These are phyloP conservation scores for Dipus sagitta DNA, from an alignment of 2,797 vertebrate species.

Conservation along the genomic window DNA sequence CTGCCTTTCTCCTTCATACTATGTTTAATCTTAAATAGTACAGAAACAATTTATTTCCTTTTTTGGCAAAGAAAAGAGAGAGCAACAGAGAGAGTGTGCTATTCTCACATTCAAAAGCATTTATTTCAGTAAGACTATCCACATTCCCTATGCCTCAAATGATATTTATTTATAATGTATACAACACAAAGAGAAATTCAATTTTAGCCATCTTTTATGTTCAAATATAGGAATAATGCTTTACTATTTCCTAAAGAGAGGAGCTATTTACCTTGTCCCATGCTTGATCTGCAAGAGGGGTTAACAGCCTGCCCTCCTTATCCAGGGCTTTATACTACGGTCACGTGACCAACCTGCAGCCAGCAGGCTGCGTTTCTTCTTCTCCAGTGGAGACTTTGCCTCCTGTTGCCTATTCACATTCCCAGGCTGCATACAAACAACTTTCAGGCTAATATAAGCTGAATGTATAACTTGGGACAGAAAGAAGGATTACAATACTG, in stretches of 20 bases:
- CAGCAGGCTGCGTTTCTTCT: not conserved
- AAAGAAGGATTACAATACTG: slow-evolving; percentile 39
- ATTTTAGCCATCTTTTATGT: slow-evolving; percentile 55
- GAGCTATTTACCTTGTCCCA: not conserved
- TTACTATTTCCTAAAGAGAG: slow-evolving; percentile 43
- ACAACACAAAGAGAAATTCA: slow-evolving; percentile 67
- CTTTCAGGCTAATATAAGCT: slow-evolving; percentile 61
- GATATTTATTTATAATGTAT: slow-evolving; percentile 67
- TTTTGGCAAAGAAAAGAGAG: not conserved
- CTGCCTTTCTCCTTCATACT: not conserved
- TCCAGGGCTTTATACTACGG: not conserved
- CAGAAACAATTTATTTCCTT: not conserved
- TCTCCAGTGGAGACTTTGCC: not conserved
- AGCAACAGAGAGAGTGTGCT: not conserved
- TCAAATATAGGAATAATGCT: slow-evolving; percentile 62
- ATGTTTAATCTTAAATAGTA: slow-evolving; percentile 38
- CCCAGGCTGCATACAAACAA: not conserved
- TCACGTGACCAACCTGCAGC: slow-evolving; percentile 1
- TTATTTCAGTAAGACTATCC: slow-evolving; percentile 61
- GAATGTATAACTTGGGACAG: slow-evolving; percentile 34
- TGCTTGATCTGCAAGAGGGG: slow-evolving; percentile 42
- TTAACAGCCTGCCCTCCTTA: slow-evolving; percentile 6
- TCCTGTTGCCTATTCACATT: not conserved
- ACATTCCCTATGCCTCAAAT: slow-evolving; percentile 64
- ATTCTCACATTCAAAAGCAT: slow-evolving; percentile 43